These are phyloP conservation scores for Pharmacophagus antenor DNA, from an alignment of 2,888 invertebrate species.

Conservation along the genomic window DNA sequence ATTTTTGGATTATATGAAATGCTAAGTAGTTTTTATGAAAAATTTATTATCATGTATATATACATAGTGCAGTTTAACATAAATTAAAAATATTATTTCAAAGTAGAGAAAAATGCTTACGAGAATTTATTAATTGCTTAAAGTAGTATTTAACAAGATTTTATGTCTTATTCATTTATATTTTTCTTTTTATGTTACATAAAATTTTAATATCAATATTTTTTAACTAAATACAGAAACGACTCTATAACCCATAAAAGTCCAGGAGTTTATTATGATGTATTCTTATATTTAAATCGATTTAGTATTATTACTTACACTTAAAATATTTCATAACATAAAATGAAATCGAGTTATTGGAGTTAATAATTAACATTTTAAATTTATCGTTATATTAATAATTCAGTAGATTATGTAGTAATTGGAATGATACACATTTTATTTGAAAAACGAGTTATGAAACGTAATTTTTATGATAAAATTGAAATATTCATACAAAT, in stretches of 20 bases:
- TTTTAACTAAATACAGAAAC: not conserved
- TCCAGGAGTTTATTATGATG: not conserved
- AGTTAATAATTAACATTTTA: not conserved
- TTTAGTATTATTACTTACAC: not conserved
- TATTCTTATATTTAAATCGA: not conserved
- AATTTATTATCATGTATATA: too few species aligned
- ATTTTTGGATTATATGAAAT: too few species aligned
- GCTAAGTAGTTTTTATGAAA: too few species aligned
- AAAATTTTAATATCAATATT: too few species aligned
- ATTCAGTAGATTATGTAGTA: not conserved
- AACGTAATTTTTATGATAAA: conserved; percentile 11
- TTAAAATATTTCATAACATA: not conserved
- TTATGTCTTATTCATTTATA: too few species aligned
- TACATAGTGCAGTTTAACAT: too few species aligned
- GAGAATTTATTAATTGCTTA: too few species aligned
- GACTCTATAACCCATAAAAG: not conserved
- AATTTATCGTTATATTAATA: not conserved
- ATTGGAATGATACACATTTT: not conserved
- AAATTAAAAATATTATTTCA: too few species aligned
- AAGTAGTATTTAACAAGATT: too few species aligned
- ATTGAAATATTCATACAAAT: conserved; percentile 18
- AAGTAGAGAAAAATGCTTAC: too few species aligned
- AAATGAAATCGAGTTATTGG: not conserved
- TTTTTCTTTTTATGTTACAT: too few species aligned
- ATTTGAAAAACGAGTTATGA: not conserved